Conservation (phyloP, 2,113 vertebrate genomes). For the Anseranas semipalmata region DNA sequence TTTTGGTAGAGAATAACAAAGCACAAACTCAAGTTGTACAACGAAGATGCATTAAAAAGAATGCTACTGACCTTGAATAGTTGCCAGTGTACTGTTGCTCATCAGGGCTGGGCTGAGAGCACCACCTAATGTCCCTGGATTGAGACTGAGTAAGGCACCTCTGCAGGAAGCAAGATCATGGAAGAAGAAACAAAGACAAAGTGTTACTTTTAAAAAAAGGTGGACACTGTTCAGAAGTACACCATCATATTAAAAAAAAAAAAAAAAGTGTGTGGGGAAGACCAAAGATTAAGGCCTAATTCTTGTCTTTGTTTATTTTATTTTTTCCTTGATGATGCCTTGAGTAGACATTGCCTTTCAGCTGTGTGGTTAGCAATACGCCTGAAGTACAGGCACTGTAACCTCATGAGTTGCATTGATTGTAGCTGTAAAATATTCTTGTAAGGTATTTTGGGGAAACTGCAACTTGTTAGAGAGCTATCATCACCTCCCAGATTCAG, state of each 20-base stretch:
- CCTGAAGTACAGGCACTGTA: neutral
- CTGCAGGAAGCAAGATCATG: constrained; percentile 73
- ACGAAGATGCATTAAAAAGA: neutral
- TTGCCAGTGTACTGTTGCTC: constrained; percentile 98
- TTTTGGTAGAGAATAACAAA: neutral
- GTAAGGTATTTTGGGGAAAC: neutral
- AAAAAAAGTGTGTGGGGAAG: neutral
- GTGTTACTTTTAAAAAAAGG: neutral
- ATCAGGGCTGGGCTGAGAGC: constrained; percentile 93
- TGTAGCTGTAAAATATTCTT: neutral
- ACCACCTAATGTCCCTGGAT: constrained; percentile 89
- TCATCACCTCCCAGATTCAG: neutral
- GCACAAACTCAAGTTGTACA: neutral
- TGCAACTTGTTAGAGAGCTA: neutral
- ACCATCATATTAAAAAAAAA: neutral
- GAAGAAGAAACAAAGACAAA: constrained; percentile 22
- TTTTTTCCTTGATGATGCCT: neutral
- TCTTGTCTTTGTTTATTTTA: neutral
- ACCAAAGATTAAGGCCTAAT: neutral
- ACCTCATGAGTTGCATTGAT: neutral
- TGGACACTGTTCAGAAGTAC: neutral
- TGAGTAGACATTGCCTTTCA: neutral
- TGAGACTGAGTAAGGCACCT: constrained; percentile 95
- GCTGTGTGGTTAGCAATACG: neutral
- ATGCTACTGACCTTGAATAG: constrained; percentile 92